Base-by-base conservation (phyloP, 2,113 vertebrate species). In the Aix galericulata region DNA sequence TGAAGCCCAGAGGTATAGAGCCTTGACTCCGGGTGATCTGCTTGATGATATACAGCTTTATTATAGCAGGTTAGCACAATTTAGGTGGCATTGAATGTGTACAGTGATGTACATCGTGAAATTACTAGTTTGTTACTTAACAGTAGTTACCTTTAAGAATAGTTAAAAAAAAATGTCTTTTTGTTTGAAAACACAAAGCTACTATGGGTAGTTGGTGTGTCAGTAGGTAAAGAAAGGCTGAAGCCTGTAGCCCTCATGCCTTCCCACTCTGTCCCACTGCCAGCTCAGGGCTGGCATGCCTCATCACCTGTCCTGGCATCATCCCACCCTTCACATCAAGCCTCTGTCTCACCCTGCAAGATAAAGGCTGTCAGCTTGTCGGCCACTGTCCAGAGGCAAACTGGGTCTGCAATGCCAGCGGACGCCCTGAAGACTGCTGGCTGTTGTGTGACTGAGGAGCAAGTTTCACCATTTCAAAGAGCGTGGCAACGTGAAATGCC, bases 291-390 rank as follows among this genome's bases (percentile, higher is more conserved):
- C 3, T 13, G 18, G 86, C 59, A 20, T 11, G 34, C 5, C 17
- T 83, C 34, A 8, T 58, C 29, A 44, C 46, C 62, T 38, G 42
- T 60, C 31, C 5, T 62, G 58, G n/a, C 11, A 8, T 42, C 18
- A 17, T 32, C n/a, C 64, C 4, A 3, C 34, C 82, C 56, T 79
- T 91, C 71, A n/a, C 44, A 82, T 48, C 22, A 69, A 69, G n/a
- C 15, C 53, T 25, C 18, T 46, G 3, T 59, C 21, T 91, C 34
- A 38, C 12, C 34, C 52, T 80, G 42, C 23, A 8, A 50, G 44
- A 40, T 4, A 75, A 86, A 11, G 60, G 3, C 0, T 0, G 8
- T 17, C 1, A 0, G 32, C 29, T 71, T 29, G 4, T 23, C 25
- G 6, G n/a, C 17, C 1, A 0, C 52, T 56, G 18, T 42, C 52